Evolutionary conservation across 2,113 vertebrate genomes (phyloP), one percentile per base, ranked within the genome.

Genomic region (Corapipo altera): DNA sequence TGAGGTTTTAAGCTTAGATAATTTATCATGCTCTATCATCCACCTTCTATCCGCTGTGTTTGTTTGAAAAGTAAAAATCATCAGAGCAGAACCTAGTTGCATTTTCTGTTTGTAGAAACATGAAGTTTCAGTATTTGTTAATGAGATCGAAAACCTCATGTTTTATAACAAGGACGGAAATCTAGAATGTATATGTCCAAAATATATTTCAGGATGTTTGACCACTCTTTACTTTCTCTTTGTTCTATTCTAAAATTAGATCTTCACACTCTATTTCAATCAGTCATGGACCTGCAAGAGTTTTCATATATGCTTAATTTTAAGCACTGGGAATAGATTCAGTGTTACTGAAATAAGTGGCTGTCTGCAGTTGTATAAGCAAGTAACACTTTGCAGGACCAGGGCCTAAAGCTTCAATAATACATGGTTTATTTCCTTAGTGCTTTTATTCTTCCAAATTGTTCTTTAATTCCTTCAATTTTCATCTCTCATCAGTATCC

Each of bases 61-160:
- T 66, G 37, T 65, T 80, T 49, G 41, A 79, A 66, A 73, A 77
- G 64, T 22, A 64, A 79, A 85, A 91, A 39, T 28, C 35, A 59
- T 41, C 41, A 69, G 33, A n/a, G 66, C 33, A 85, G 62, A 88
- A 86, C n/a, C 16, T 44, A 69, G 27, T 9, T 69, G 48, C 22
- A 52, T n/a, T 83, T 75, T 49, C 4, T 41, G 9, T 51, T 78
- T 51, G 37, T 54, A 66, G 24, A 76, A 88, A 55, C 26, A 41
- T 28, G 49, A 48, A 55, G 22, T 77, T 85, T 44, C 35, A 62
- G 9, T 65, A 13, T 33, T 82, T 37, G 16, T 46, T 70, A 92
- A 80, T 12, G 17, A 70, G 49, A 70, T 24, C 0, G 0, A 86
- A 86, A 58, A 0, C 1, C 6, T 1, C 1, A 58, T 0, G 0